A percentile compares a stretch with the other conserved stretches of the same genome.
These are phyloP conservation scores for Larimichthys crocea DNA, from an alignment of 2,113 vertebrate species.

Conservation along the genomic window DNA sequence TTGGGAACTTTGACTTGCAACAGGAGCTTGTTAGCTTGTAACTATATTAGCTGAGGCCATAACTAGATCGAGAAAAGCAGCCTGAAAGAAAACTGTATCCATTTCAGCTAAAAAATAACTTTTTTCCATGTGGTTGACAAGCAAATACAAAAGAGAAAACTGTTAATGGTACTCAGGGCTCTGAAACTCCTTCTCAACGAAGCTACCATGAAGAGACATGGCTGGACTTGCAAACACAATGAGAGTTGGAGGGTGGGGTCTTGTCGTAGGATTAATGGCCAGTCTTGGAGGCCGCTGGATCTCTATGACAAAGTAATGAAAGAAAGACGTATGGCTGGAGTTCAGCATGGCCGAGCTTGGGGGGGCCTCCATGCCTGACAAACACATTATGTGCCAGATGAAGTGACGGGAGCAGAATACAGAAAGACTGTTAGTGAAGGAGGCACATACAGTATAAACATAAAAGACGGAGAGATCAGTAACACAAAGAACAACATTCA, in stretches of 20 bases:
- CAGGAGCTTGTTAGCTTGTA: slow-evolving; percentile 1
- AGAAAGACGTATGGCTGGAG: slow-evolving; percentile 77
- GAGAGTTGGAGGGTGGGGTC: slow-evolving; percentile 56
- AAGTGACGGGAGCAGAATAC: slow-evolving; percentile 72
- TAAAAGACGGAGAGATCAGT: slow-evolving; percentile 41
- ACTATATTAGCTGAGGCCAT: slow-evolving; percentile 14
- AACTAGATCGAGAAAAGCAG: slow-evolving; percentile 10
- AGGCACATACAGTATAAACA: slow-evolving; percentile 40
- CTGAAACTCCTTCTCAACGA: slow-evolving; percentile 32
- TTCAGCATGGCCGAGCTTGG: slow-evolving; percentile 66
- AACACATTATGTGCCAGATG: slow-evolving; percentile 80
- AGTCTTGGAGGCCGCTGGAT: slow-evolving; percentile 75
- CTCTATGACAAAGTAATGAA: slow-evolving; percentile 81
- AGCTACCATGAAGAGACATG: slow-evolving; percentile 21
- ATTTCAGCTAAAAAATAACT: background rate
- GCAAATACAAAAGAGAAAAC: slow-evolving; percentile 13
- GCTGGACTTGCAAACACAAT: slow-evolving; percentile 46
- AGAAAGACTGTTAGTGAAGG: slow-evolving; percentile 48
- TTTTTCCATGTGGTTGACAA: background rate
- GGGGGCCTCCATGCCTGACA: slow-evolving; percentile 77
- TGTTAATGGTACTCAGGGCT: slow-evolving; percentile 13
- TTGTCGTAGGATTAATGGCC: slow-evolving; percentile 73
- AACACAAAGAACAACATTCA: slow-evolving; percentile 24
- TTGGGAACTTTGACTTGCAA: background rate
- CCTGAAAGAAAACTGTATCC: background rate